Evolutionary conservation across 2,113 vertebrate species (phyloP).

Genomic region (Turnix velox): DNA sequence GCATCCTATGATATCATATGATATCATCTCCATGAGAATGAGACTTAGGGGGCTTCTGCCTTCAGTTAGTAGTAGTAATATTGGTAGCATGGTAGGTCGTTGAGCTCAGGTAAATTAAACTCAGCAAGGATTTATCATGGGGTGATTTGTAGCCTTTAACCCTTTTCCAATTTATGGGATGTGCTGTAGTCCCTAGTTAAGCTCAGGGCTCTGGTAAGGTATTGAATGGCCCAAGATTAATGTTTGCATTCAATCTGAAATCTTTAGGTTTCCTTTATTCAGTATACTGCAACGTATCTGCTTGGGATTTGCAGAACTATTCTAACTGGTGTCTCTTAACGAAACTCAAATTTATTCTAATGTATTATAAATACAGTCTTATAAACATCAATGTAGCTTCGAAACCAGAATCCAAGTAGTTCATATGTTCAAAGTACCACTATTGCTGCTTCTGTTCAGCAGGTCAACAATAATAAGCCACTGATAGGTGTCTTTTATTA

Average conservation of each 20-base stretch:
- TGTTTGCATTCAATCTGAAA: background rate
- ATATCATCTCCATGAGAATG: background rate
- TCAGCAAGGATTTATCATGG: background rate
- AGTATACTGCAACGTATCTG: background rate
- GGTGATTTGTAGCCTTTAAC: background rate
- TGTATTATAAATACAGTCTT: background rate
- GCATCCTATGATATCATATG: background rate
- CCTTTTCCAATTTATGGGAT: background rate
- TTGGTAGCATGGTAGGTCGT: background rate
- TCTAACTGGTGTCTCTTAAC: background rate
- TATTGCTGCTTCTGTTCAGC: background rate
- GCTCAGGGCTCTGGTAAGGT: background rate
- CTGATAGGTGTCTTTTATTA: background rate
- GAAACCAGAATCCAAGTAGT: background rate
- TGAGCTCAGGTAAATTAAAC: background rate
- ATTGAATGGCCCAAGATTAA: background rate
- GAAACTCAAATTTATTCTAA: background rate
- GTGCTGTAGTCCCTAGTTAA: background rate
- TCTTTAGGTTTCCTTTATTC: background rate
- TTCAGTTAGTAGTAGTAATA: background rate
- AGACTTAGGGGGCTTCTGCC: background rate
- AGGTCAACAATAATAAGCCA: background rate
- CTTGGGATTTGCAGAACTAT: background rate
- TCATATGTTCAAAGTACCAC: background rate
- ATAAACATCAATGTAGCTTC: background rate